Evolutionary conservation across 1,140 invertebrate species (phyloP).

Genomic region (Aphelenchoides fujianensis): DNA sequence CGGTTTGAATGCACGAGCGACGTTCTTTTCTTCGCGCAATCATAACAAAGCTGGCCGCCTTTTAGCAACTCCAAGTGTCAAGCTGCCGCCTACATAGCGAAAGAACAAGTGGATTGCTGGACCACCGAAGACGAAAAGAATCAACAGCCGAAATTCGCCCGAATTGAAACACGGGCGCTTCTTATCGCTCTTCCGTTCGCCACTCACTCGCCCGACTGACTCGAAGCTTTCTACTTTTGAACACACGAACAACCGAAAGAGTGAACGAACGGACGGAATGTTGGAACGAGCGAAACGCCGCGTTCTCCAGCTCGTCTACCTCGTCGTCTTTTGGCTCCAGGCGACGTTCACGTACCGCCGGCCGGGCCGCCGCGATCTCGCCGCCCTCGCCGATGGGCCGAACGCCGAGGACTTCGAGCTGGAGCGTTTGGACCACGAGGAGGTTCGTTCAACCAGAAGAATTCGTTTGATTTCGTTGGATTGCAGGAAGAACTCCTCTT

Average conservation of each 20-base stretch:
- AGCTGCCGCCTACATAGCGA: no score
- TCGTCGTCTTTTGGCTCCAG: background rate
- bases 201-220: no score
- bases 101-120: no score
- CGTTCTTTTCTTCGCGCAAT: no score
- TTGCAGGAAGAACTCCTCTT: background rate
- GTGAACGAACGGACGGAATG: background rate
- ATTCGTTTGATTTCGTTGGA: background rate
- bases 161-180: no score
- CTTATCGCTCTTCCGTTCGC: no score
- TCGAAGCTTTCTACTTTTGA: no score
- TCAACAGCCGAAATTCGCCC: no score
- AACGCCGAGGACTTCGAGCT: background rate
- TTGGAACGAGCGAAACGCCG: background rate
- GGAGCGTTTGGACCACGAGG: background rate
- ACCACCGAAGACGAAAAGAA: no score
- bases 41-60: no score
- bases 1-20: no score
- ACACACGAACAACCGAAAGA: background rate
- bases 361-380: background rate
- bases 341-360: background rate
- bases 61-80: no score
- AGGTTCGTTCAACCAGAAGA: conserved; percentile 2
- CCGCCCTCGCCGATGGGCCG: background rate
- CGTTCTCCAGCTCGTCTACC: background rate